Conservation (phyloP, 1,140 invertebrate genomes). For the Drosophila lacertosa region DNA sequence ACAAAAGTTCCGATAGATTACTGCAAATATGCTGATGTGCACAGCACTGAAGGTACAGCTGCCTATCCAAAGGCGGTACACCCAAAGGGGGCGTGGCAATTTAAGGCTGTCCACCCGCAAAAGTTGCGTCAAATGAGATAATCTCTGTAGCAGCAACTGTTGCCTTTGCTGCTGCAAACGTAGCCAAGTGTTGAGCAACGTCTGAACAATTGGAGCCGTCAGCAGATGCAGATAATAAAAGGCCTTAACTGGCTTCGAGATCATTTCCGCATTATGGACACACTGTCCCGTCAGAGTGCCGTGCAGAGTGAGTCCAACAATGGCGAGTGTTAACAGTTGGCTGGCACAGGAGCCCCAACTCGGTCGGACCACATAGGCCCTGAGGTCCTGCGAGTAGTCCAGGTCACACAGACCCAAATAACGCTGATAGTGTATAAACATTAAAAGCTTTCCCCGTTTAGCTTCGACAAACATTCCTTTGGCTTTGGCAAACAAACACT, state of each 20-base stretch:
- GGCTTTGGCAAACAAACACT: neutral
- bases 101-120: conserved; percentile 7
- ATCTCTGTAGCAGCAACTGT: conserved; percentile 5
- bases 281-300: neutral
- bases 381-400: conserved; percentile 1
- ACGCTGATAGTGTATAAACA: conserved; percentile 28
- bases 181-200: conserved; percentile 3
- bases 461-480: neutral
- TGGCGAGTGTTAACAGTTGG: neutral
- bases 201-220: conserved; percentile 7
- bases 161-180: conserved; percentile 9
- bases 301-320: neutral
- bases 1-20: neutral
- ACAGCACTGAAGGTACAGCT: conserved; percentile 3
- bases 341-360: neutral
- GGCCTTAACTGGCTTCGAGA: neutral
- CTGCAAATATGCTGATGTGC: neutral
- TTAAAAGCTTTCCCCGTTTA: neutral
- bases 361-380: neutral
- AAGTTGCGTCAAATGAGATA: neutral
- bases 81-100: neutral
- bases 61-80: conserved; percentile 30
- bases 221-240: conserved; percentile 8
- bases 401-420: conserved; percentile 24
- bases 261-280: conserved; percentile 7